Evolutionary conservation across 1,140 invertebrate genomes (phyloP).

Genomic region (Oryzaephilus surinamensis): DNA sequence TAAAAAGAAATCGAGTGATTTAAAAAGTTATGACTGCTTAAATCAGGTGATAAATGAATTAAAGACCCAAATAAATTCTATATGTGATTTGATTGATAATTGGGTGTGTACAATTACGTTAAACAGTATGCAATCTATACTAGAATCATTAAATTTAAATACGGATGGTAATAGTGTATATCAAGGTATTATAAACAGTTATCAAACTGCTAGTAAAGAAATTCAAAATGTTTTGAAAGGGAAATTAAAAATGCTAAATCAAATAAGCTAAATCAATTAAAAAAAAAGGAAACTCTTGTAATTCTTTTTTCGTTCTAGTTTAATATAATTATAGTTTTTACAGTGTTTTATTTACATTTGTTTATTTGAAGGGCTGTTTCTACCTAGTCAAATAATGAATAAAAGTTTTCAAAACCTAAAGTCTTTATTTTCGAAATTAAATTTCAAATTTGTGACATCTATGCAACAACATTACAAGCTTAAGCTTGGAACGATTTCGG

Average conservation of each 20-base stretch:
- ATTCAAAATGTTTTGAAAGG: conserved; percentile 23
- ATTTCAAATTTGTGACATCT: too few relatives aligned
- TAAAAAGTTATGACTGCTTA: conserved; percentile 14
- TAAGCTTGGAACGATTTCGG: too few relatives aligned
- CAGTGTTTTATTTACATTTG: too few relatives aligned
- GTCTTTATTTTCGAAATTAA: too few relatives aligned
- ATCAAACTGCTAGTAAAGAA: conserved; percentile 21
- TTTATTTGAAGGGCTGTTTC: too few relatives aligned
- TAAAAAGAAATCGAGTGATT: conserved; percentile 20
- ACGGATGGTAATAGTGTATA: conserved; percentile 15
- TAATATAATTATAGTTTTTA: too few relatives aligned
- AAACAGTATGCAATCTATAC: conserved; percentile 16
- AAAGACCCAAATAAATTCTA: conserved; percentile 19
- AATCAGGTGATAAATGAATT: conserved; percentile 15
- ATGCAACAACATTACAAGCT: too few relatives aligned
- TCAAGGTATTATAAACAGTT: conserved; percentile 23
- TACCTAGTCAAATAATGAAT: too few relatives aligned
- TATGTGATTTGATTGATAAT: conserved; percentile 19
- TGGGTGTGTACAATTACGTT: conserved; percentile 13
- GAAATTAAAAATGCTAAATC: conserved; percentile 24
- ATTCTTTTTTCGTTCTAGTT: too few relatives aligned
- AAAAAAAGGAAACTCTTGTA: too few relatives aligned
- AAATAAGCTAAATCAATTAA: too few relatives aligned
- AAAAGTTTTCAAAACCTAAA: too few relatives aligned
- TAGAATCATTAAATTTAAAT: conserved; percentile 24